phyloP scores from a whole-genome alignment of 2,888 invertebrate species.

The Dolomedes plantarius region DNA sequence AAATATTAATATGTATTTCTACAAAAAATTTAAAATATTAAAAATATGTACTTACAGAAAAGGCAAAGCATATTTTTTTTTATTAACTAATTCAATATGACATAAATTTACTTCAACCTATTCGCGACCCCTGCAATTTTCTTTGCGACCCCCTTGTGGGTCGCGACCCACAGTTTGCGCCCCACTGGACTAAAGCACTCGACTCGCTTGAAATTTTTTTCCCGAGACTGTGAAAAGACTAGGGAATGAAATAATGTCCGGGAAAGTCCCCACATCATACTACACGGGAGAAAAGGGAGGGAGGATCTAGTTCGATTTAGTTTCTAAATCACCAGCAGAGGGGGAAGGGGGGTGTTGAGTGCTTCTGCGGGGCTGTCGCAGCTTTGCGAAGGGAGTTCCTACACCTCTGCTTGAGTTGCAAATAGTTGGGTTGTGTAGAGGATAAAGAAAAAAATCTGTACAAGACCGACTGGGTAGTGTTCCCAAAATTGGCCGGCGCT shows the following conservation, averaged over 20 bases:
- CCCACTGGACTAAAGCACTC: no score
- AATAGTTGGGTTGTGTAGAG: conserved; percentile 3
- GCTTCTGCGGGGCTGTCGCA: not conserved
- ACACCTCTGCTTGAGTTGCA: conserved; percentile 11
- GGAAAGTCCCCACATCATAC: not conserved
- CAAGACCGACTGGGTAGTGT: not conserved
- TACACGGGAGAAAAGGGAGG: not conserved
- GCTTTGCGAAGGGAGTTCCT: not conserved
- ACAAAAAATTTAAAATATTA: no score
- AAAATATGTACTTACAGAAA: no score
- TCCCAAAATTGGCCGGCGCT: not conserved
- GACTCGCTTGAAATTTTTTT: no score
- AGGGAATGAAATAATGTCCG: not conserved
- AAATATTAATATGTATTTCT: no score
- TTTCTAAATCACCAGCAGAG: conserved; percentile 4
- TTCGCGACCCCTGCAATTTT: no score
- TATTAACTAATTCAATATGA: no score
- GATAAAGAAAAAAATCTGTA: not conserved
- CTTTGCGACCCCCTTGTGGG: no score
- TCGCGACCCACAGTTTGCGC: no score
- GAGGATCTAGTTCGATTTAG: conserved; percentile 11
- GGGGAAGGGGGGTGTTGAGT: not conserved
- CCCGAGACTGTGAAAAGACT: not conserved
- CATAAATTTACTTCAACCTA: no score
- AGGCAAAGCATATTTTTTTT: no score